Evolutionary conservation across 2,113 vertebrate species (phyloP), one percentile per base, ranked within the genome.

Genomic region (Eulacestoma nigropectus): DNA sequence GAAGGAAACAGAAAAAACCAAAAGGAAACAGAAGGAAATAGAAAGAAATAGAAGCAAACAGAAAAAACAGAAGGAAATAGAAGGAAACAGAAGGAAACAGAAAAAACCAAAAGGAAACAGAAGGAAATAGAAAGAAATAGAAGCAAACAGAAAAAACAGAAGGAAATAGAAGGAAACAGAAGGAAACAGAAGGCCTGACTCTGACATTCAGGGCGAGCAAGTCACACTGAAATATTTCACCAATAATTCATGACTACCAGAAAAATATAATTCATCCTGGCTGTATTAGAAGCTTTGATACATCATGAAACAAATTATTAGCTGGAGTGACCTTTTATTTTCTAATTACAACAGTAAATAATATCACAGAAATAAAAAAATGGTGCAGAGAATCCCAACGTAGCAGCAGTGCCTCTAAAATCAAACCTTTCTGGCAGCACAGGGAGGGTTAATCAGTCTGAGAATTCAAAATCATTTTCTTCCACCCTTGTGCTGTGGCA

Each of bases 41-140:
- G 26, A 9, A 23, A 3, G 20, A 60, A 60, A 41, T 0, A 21
- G 4, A 50, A 25, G 16, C 1, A 50, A 62, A 26, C 2, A 41
- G 4, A 26, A n/a, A 3, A 76, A 50, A 50, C 0, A 16, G 15
- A 30, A n/a, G n/a, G n/a, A 29, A 64, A 79, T 1, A 79, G 12
- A 64, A 17, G 1, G 0, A 41, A 41, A 63, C 0, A 23, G 27
- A 55, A 26, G 4, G 6, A 67, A 6, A 33, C 0, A 21, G 26
- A 16, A 13, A 5, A 5, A 57, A 35, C 32, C 0, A 44, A 12
- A 64, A 30, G 6, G 12, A 21, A 44, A 21, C 1, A 57, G 33
- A 29, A 29, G 3, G 3, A 27, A 49, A 68, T 3, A 29, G 26
- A 9, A 23, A 3, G 20, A 60, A 60, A 41, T 0, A 21, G 4